A percentile compares a stretch with the other conserved stretches of the same genome.
phyloP scores from a whole-genome alignment of 1,140 invertebrate species.

The Stegodyphus mimosarum region DNA sequence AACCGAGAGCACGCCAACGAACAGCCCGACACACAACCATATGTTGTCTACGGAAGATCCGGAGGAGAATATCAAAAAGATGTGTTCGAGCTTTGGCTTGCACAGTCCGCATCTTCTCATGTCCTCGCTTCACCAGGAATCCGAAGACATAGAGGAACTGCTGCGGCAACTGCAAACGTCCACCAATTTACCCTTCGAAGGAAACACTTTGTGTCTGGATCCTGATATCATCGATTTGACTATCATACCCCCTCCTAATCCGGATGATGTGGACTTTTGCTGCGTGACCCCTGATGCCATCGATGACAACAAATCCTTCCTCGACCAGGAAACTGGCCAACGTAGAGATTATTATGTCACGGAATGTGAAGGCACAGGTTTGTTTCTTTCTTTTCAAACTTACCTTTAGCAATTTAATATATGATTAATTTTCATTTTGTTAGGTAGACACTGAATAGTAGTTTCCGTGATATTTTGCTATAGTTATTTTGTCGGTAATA shows the following conservation, averaged over 20 bases:
- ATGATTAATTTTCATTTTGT: no score
- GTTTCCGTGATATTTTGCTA: no score
- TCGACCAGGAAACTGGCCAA: constrained; percentile 48
- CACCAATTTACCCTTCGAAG: constrained; percentile 68
- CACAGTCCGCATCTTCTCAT: constrained; percentile 80
- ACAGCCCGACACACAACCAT: constrained; percentile 77
- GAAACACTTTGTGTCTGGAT: constrained; percentile 78
- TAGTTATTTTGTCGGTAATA: no score
- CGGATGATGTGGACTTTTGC: constrained; percentile 41
- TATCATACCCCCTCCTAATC: constrained; percentile 79
- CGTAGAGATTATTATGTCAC: constrained; percentile 25
- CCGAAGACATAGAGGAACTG: constrained; percentile 65
- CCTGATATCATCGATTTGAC: constrained; percentile 92
- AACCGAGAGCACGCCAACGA: constrained; percentile 81
- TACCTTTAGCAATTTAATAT: no score
- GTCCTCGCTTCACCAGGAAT: constrained; percentile 2
- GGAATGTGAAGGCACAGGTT: background rate
- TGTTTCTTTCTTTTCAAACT: no score
- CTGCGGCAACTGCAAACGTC: constrained; percentile 68
- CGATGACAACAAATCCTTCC: constrained; percentile 68
- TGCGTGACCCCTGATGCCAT: constrained; percentile 76
- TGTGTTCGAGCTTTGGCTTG: constrained; percentile 82
- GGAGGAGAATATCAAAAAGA: constrained; percentile 12
- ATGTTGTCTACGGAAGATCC: constrained; percentile 19
- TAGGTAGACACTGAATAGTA: no score